phyloP scores from a whole-genome alignment of 2,113 vertebrate genomes.

The Bagarius yarrelli region DNA sequence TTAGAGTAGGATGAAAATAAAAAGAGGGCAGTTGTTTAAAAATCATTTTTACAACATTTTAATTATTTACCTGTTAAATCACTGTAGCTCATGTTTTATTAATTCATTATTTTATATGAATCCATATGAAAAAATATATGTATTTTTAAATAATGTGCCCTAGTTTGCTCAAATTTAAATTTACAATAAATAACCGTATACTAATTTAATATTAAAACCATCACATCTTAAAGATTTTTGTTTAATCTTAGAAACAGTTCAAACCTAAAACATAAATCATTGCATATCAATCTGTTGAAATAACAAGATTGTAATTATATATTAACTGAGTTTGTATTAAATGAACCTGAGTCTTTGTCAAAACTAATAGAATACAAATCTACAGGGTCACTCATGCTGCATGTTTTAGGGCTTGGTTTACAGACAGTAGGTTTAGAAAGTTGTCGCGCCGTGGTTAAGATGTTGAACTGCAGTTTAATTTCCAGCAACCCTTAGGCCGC shows the following conservation, averaged over 20 bases:
- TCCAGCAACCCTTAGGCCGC: no score
- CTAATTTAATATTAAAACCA: not conserved
- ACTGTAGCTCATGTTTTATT: no score
- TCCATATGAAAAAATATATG: no score
- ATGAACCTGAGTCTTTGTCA: not conserved
- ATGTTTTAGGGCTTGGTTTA: not conserved
- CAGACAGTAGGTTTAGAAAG: not conserved
- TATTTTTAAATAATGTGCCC: no score
- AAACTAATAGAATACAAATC: not conserved
- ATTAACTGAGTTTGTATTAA: not conserved
- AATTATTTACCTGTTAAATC: no score
- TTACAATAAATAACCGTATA: not conserved
- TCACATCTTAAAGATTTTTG: not conserved
- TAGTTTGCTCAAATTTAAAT: no score
- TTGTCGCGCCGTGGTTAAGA: no score
- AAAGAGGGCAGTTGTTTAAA: no score
- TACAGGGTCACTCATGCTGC: not conserved
- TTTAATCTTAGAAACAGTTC: not conserved
- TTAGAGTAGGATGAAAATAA: no score
- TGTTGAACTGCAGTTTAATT: no score
- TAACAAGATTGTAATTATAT: not conserved
- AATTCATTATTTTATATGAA: no score
- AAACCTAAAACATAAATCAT: not conserved
- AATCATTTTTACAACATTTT: no score
- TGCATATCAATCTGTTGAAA: not conserved